These are phyloP conservation scores for Cirrhinus molitorella DNA, from an alignment of 2,797 vertebrate species.

Conservation along the genomic window DNA sequence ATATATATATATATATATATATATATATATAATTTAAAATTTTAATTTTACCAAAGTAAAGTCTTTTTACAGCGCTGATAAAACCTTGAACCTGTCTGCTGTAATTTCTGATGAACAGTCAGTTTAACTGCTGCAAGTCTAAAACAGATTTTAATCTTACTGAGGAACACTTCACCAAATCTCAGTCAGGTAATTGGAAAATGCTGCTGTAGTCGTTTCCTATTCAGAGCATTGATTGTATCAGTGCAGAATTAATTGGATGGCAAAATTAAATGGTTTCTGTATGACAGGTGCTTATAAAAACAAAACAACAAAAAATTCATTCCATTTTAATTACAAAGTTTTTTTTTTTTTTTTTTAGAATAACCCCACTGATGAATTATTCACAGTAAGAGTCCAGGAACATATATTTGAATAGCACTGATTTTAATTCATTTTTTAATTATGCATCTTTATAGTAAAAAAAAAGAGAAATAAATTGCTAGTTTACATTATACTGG, in stretches of 20 bases:
- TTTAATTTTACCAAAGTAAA: neutral
- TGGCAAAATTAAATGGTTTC: neutral
- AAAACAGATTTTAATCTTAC: neutral
- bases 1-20: no score
- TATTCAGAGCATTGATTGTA: neutral
- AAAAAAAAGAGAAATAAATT: neutral
- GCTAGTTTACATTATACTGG: neutral
- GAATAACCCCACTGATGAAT: neutral
- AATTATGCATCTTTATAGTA: neutral
- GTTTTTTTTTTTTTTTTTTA: neutral
- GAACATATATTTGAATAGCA: neutral
- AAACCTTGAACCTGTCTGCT: neutral
- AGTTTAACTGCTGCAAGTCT: neutral
- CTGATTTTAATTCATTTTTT: neutral
- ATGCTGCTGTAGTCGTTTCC: neutral
- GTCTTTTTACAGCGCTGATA: neutral
- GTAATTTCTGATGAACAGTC: neutral
- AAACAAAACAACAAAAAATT: neutral
- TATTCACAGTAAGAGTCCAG: neutral
- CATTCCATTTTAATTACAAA: neutral
- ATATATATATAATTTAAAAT: no score
- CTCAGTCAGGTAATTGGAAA: slow-evolving; percentile 10
- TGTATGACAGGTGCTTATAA: neutral
- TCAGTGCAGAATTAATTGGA: slow-evolving; percentile 12
- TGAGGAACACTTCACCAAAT: neutral